A percentile compares a stretch with the other conserved stretches of the same genome.
Conservation (phyloP, 2,797 vertebrate species). For the Megaceryle alcyon region DNA sequence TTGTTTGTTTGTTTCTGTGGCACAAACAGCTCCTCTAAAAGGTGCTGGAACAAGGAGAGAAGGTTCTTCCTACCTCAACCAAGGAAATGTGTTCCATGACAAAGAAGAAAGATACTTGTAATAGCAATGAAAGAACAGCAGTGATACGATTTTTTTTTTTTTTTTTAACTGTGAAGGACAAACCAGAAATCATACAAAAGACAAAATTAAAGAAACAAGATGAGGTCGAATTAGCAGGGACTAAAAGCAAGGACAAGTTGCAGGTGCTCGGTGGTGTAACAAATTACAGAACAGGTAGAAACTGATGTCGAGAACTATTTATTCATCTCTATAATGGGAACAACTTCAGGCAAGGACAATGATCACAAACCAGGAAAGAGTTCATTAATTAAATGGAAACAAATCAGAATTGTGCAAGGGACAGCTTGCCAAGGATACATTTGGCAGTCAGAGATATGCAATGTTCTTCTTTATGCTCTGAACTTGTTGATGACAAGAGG, state of each 20-base stretch:
- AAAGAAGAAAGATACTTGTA: not conserved
- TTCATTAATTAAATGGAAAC: slow-evolving; percentile 59
- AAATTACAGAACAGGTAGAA: slow-evolving; percentile 33
- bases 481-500: not conserved
- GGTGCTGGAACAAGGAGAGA: not conserved
- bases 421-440: slow-evolving; percentile 27
- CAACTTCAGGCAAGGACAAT: slow-evolving; percentile 53
- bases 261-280: not conserved
- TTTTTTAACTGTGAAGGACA: not conserved
- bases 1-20: not conserved
- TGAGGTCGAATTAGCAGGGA: not conserved
- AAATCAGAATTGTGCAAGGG: slow-evolving; percentile 10
- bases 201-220: not conserved
- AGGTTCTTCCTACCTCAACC: not conserved
- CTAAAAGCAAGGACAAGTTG: slow-evolving; percentile 29
- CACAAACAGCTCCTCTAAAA: not conserved
- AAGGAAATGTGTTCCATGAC: not conserved
- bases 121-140: not conserved
- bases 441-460: slow-evolving; percentile 29
- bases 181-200: not conserved
- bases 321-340: slow-evolving; percentile 40
- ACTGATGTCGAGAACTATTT: slow-evolving; percentile 36
- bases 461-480: not conserved
- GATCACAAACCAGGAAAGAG: slow-evolving; percentile 34
- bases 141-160: not conserved